Conservation (phyloP, 1,140 invertebrate genomes). For the Platyura marginata region DNA sequence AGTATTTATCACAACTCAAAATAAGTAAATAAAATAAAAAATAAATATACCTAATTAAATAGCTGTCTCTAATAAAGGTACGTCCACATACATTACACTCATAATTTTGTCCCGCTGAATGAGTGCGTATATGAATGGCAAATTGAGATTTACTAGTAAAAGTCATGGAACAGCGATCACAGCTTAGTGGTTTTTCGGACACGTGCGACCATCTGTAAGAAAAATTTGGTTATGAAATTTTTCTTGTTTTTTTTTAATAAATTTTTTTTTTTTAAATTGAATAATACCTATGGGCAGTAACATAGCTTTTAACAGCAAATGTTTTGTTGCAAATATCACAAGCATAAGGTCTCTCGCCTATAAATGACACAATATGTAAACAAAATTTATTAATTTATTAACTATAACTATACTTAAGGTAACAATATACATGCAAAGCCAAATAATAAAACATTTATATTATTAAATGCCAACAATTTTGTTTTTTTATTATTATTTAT, state of each 20-base stretch:
- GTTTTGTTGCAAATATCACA: conserved; percentile 58
- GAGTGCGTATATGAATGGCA: conserved; percentile 51
- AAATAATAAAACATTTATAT: too few species aligned
- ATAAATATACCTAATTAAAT: conserved; percentile 50
- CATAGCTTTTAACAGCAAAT: conserved; percentile 59
- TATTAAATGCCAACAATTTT: too few species aligned
- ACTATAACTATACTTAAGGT: too few species aligned
- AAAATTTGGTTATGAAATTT: too few species aligned
- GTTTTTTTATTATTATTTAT: too few species aligned
- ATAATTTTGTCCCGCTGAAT: conserved; percentile 44
- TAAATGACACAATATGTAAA: too few species aligned
- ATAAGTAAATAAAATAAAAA: too few species aligned
- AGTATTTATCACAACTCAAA: conserved; percentile 1
- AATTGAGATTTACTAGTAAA: conserved; percentile 53
- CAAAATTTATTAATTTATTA: conserved; percentile 2
- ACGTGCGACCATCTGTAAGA: conserved; percentile 46
- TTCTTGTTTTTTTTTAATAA: too few species aligned
- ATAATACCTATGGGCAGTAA: conserved; percentile 50
- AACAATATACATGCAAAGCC: too few species aligned
- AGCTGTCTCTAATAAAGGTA: conserved; percentile 52
- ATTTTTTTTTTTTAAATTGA: too few species aligned
- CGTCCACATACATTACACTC: conserved; percentile 52
- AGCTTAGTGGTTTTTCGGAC: conserved; percentile 48
- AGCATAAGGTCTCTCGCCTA: conserved; percentile 44
- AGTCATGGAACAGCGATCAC: conserved; percentile 47